A percentile compares a stretch with the other conserved stretches of the same genome.
Conservation (phyloP, 2,888 invertebrate species). For the Acronicta psi region DNA sequence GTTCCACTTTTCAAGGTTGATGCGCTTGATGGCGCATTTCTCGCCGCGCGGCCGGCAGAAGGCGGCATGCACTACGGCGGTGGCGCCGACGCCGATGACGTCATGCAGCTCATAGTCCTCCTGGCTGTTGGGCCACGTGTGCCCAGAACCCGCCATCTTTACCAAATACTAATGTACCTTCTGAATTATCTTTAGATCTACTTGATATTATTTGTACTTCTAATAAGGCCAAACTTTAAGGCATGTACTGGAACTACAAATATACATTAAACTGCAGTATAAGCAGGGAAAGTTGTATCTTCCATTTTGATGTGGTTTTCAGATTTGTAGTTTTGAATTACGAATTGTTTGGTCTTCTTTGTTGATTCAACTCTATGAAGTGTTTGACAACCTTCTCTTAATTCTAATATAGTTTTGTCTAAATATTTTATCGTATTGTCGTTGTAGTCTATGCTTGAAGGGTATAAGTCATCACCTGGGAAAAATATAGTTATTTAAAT, state of each 20-base stretch:
- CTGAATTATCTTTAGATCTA: constrained; percentile 78
- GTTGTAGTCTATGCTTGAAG: constrained; percentile 76
- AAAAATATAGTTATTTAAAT: constrained; percentile 12
- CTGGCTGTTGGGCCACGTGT: constrained; percentile 96
- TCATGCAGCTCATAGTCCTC: constrained; percentile 98
- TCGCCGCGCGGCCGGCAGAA: constrained; percentile 97
- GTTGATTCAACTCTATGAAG: constrained; percentile 74
- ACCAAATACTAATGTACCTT: constrained; percentile 24
- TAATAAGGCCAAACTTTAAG: constrained; percentile 78
- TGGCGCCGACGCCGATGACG: constrained; percentile 98
- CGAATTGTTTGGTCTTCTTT: constrained; percentile 54
- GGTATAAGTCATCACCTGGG: constrained; percentile 88
- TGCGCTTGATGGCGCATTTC: constrained; percentile 99
- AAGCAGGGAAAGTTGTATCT: constrained; percentile 64
- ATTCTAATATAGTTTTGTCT: constrained; percentile 75
- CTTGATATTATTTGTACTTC: constrained; percentile 61
- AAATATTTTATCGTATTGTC: constrained; percentile 58
- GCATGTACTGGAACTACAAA: constrained; percentile 63
- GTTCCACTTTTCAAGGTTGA: constrained; percentile 99
- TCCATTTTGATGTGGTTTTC: constrained; percentile 80
- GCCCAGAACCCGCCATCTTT: constrained; percentile 77
- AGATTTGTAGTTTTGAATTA: constrained; percentile 74
- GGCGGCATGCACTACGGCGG: constrained; percentile 99
- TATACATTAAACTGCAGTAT: constrained; percentile 56
- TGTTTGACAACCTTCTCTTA: constrained; percentile 66